These are phyloP conservation scores for Plecturocebus donacophilus DNA, from an alignment of 2,113 vertebrate species.

Conservation along the genomic window DNA sequence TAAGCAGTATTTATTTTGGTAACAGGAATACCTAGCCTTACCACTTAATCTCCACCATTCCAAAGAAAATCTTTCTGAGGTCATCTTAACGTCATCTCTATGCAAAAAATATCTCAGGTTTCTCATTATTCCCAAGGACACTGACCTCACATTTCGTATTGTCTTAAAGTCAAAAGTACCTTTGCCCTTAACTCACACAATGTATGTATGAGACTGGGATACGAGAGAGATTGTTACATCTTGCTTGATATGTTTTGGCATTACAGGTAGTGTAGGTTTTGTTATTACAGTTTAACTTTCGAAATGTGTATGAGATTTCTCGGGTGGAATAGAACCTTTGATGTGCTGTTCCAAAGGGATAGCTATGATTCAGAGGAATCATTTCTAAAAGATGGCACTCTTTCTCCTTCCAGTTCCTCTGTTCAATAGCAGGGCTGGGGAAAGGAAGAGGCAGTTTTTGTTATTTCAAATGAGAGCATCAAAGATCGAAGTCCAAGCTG, in stretches of 20 bases:
- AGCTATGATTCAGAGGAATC: not conserved
- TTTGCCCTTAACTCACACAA: not conserved
- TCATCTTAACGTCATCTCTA: slow-evolving; percentile 33
- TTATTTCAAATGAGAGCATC: not conserved
- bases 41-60: slow-evolving; percentile 37
- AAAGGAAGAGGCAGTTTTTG: not conserved
- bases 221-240: not conserved
- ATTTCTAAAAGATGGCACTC: not conserved
- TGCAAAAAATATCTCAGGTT: slow-evolving; percentile 56
- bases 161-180: not conserved
- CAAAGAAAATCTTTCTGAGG: slow-evolving; percentile 53
- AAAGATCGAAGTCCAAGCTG: not conserved
- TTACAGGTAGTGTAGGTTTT: not conserved
- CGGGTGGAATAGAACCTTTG: not conserved
- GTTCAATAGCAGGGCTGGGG: not conserved
- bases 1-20: slow-evolving; percentile 64
- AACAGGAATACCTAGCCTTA: slow-evolving; percentile 57
- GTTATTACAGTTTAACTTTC: not conserved
- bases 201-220: not conserved
- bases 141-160: not conserved
- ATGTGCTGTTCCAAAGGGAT: not conserved
- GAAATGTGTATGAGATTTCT: not conserved
- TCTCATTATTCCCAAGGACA: slow-evolving; percentile 2
- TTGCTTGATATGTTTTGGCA: not conserved
- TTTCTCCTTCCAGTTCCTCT: not conserved